phyloP scores from a whole-genome alignment of 53 echinoderm and acorn worm species.

The Glandiceps talaboti region DNA sequence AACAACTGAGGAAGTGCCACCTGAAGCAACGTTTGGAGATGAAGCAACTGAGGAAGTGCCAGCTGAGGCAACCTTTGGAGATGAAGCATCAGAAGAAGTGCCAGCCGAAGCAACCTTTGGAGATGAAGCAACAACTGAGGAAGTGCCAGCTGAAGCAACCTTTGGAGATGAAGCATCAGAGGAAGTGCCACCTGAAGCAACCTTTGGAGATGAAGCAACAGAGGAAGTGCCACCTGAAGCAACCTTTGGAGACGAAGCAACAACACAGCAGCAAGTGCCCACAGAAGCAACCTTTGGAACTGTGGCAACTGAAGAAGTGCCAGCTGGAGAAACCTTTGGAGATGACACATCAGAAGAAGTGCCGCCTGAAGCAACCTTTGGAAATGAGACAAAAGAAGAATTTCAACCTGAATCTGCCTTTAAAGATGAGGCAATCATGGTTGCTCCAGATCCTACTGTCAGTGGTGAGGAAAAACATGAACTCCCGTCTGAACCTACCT shows the following conservation, averaged over 20 bases:
- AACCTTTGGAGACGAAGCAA: not conserved
- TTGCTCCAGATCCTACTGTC: slow-evolving; percentile 1
- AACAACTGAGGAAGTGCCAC: not conserved
- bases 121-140: slow-evolving; percentile 11
- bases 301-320: not conserved
- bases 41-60: not conserved
- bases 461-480: slow-evolving; percentile 10
- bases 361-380: not conserved
- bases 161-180: not conserved
- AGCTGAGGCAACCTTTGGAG: not conserved
- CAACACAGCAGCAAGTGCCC: not conserved
- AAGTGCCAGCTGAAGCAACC: slow-evolving; percentile 4
- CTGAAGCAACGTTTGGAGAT: slow-evolving; percentile 4
- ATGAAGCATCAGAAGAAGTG: not conserved
- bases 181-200: slow-evolving; percentile 1
- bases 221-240: slow-evolving; percentile 4
- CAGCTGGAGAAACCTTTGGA: not conserved
- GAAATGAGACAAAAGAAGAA: not conserved
- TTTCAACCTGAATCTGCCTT: not conserved
- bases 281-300: slow-evolving; percentile 2
- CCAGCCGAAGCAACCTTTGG: slow-evolving; percentile 22
- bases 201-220: slow-evolving; percentile 2
- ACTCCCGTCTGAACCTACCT: not conserved
- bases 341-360: not conserved
- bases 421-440: not conserved